phyloP scores from a whole-genome alignment of 1,140 invertebrate genomes.

The Sinonovacula constricta region DNA sequence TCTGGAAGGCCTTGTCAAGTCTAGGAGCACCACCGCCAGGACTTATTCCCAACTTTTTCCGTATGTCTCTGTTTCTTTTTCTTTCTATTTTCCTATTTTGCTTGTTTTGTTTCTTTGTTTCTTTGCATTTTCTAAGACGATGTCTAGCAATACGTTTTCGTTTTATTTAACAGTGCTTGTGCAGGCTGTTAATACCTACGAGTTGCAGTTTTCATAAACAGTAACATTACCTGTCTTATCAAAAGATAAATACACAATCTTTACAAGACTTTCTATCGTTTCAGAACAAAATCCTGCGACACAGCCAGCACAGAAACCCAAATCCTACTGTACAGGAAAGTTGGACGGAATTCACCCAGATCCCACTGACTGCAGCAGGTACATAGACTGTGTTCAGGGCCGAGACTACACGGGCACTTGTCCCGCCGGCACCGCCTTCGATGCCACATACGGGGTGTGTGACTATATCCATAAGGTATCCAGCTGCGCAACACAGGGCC shows the following conservation, averaged over 20 bases:
- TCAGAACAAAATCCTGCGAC: background rate
- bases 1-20: slow-evolving; percentile 24
- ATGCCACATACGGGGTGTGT: slow-evolving; percentile 13
- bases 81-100: too few relatives aligned
- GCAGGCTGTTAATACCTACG: too few relatives aligned
- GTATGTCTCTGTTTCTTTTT: too few relatives aligned
- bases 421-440: slow-evolving; percentile 25
- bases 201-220: too few relatives aligned
- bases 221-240: too few relatives aligned
- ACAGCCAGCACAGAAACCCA: background rate
- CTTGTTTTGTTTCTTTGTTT: too few relatives aligned
- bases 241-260: too few relatives aligned
- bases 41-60: too few relatives aligned
- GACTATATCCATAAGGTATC: slow-evolving; percentile 37
- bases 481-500: slow-evolving; percentile 3
- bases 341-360: slow-evolving; percentile 26
- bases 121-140: too few relatives aligned
- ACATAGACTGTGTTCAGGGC: slow-evolving; percentile 34
- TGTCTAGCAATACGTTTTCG: too few relatives aligned
- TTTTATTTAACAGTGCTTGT: too few relatives aligned
- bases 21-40: background rate
- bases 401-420: slow-evolving; percentile 25
- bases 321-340: slow-evolving; percentile 38
- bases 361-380: slow-evolving; percentile 39
- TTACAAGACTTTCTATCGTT: background rate